These are phyloP conservation scores for Chrysotoxum bicinctum DNA, from an alignment of 2,888 invertebrate species.

Conservation along the genomic window DNA sequence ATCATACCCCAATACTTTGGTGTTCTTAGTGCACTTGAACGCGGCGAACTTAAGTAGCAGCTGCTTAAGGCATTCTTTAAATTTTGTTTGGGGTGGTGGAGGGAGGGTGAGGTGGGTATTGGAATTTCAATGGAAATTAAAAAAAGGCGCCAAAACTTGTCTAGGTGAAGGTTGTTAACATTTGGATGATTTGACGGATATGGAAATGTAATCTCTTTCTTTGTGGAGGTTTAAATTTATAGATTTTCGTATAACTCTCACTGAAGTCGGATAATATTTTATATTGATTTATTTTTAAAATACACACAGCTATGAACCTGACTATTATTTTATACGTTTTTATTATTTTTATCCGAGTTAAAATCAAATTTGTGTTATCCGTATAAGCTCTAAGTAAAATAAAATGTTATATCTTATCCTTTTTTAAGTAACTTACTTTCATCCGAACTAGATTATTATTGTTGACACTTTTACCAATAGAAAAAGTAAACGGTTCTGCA, in stretches of 20 bases:
- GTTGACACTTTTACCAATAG: too few relatives aligned
- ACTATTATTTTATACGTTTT: too few relatives aligned
- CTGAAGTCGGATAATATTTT: too few relatives aligned
- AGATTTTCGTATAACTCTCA: background rate
- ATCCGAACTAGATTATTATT: too few relatives aligned
- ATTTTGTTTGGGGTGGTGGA: conserved; percentile 1
- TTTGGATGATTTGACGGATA: conserved; percentile 42
- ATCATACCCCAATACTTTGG: conserved; percentile 51
- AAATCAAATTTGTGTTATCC: too few relatives aligned
- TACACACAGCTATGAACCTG: background rate
- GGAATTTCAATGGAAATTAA: conserved; percentile 62
- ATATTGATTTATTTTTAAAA: background rate
- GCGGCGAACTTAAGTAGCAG: conserved; percentile 71
- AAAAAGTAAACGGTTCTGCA: too few relatives aligned
- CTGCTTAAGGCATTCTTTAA: conserved; percentile 57
- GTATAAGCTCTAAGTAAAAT: too few relatives aligned
- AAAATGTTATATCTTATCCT: too few relatives aligned
- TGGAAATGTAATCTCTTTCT: conserved; percentile 2
- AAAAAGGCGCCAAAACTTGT: conserved; percentile 66
- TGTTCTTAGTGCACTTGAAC: conserved; percentile 72
- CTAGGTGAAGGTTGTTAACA: conserved; percentile 72
- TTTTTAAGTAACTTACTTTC: too few relatives aligned
- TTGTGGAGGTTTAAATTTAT: background rate
- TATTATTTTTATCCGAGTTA: background rate
- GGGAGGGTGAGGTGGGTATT: conserved; percentile 27